A percentile compares a stretch with the other conserved stretches of the same genome.
Conservation (phyloP, 2,797 vertebrate species). For the Aselliscus stoliczkanus region DNA sequence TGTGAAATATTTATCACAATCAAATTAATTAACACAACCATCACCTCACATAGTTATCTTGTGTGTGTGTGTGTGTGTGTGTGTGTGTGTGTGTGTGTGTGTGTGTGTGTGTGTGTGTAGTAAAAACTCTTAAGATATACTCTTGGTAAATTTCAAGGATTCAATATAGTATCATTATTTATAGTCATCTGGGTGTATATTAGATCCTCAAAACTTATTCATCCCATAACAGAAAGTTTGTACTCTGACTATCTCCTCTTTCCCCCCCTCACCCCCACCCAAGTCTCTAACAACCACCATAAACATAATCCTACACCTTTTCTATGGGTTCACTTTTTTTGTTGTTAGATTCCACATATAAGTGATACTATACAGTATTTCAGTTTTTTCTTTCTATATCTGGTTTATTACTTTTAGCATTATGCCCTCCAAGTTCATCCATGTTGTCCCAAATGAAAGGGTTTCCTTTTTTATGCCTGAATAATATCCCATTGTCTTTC, state of each 20-base stretch:
- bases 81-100: not conserved
- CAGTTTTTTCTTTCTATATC: not conserved
- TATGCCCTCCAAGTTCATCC: not conserved
- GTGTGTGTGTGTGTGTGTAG: not conserved
- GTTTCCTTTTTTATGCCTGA: not conserved
- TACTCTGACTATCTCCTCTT: too few species aligned
- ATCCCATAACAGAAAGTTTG: not conserved
- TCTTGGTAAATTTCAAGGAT: not conserved
- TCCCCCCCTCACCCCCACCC: not conserved
- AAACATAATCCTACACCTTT: not conserved
- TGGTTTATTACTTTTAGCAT: not conserved
- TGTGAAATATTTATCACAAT: not conserved
- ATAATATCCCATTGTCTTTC: not conserved
- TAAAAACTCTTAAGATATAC: not conserved
- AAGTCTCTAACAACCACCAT: not conserved
- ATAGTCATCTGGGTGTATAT: not conserved
- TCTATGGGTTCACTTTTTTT: not conserved
- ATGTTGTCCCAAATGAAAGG: not conserved
- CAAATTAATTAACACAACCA: not conserved
- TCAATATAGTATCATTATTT: not conserved
- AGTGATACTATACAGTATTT: not conserved
- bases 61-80: not conserved
- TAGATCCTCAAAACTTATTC: not conserved
- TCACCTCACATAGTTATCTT: not conserved
- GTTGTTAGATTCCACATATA: not conserved